Evolutionary conservation across 1,140 invertebrate genomes (phyloP).

Genomic region (Orussus abietinus): DNA sequence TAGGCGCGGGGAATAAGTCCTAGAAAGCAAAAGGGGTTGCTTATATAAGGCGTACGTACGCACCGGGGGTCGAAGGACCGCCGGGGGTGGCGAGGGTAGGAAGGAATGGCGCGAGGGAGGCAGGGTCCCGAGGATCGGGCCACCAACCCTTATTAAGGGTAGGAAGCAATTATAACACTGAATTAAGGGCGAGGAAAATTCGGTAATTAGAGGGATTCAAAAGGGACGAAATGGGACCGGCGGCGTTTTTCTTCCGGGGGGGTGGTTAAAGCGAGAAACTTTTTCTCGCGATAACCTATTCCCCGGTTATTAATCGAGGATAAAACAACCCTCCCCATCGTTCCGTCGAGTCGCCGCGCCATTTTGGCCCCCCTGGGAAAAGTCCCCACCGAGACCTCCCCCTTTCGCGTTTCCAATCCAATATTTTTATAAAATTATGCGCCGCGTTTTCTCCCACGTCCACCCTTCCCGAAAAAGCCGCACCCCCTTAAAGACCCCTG

Average conservation of each 20-base stretch:
- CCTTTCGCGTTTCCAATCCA: too few species aligned
- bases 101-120: constrained; percentile 31
- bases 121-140: constrained; percentile 24
- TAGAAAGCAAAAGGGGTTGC: too few species aligned
- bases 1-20: constrained; percentile 8
- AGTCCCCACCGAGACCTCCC: too few species aligned
- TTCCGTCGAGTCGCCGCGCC: too few species aligned
- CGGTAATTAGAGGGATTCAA: constrained; percentile 50
- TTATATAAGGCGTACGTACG: too few species aligned
- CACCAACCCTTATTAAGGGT: constrained; percentile 29
- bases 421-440: too few species aligned
- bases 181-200: constrained; percentile 53
- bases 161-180: constrained; percentile 49
- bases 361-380: too few species aligned
- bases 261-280: background rate
- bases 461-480: too few species aligned
- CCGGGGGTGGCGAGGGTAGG: constrained; percentile 16
- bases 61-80: constrained; percentile 16
- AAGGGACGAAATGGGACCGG: constrained; percentile 36
- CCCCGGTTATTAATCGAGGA: too few species aligned
- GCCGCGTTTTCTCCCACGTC: too few species aligned
- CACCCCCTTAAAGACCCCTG: too few species aligned
- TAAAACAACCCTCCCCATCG: too few species aligned
- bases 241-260: constrained; percentile 6
- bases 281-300: background rate